These are phyloP conservation scores for Octomys mimax DNA, from an alignment of 2,797 vertebrate genomes.

Conservation along the genomic window DNA sequence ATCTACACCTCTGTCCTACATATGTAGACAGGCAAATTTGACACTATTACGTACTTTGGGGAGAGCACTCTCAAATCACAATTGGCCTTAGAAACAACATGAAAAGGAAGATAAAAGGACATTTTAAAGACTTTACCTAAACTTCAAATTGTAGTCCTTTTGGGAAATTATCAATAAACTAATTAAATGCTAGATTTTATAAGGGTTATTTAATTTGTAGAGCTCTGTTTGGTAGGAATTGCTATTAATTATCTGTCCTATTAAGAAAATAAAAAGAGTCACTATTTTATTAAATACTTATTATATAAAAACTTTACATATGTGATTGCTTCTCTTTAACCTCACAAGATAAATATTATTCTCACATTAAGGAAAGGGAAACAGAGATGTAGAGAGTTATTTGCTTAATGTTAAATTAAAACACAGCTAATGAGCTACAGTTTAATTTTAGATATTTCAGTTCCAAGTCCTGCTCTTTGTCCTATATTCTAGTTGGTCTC, in stretches of 20 bases:
- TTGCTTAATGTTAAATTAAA: background rate
- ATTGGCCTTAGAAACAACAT: background rate
- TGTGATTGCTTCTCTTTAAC: background rate
- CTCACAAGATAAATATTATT: background rate
- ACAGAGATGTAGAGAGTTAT: background rate
- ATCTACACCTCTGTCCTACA: background rate
- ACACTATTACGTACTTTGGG: background rate
- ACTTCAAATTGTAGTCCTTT: background rate
- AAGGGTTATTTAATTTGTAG: background rate
- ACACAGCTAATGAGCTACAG: background rate
- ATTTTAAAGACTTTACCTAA: slow-evolving; percentile 15
- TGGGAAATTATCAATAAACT: background rate
- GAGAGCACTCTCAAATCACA: background rate
- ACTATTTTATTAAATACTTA: background rate
- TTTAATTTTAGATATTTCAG: background rate
- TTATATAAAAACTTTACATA: background rate
- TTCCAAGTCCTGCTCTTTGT: background rate
- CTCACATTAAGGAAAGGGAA: slow-evolving; percentile 1
- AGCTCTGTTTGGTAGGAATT: background rate
- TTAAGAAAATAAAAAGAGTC: background rate
- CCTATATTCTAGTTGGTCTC: background rate
- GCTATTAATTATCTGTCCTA: slow-evolving; percentile 18
- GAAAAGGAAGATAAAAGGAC: background rate
- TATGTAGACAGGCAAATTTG: background rate
- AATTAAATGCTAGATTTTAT: background rate